Conservation (phyloP, 2,113 vertebrate genomes). For the Atrichornis clamosus region DNA sequence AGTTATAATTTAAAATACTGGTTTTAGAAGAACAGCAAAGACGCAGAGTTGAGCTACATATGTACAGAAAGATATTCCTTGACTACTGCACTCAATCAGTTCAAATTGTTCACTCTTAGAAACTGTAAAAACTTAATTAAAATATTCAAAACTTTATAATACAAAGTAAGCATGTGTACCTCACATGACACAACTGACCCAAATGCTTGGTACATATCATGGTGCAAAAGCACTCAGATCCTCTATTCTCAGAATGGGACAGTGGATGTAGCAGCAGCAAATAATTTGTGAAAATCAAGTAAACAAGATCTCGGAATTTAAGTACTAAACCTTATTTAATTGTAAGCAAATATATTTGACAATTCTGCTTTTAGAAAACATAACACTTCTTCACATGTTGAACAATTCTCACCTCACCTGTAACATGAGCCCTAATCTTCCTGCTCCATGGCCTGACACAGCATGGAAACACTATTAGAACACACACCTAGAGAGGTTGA, state of each 20-base stretch:
- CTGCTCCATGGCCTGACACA: not conserved
- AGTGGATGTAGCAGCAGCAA: not conserved
- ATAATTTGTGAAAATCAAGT: not conserved
- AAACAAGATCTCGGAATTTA: not conserved
- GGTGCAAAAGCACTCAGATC: not conserved
- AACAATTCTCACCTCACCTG: not conserved
- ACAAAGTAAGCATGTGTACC: not conserved
- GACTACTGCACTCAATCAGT: not conserved
- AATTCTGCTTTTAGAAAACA: not conserved
- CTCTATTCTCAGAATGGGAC: rapidly evolving
- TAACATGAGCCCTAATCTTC: not conserved
- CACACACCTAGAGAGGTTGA: not conserved
- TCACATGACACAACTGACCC: rapidly evolving
- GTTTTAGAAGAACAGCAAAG: not conserved
- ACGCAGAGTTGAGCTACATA: not conserved
- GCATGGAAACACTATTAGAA: not conserved
- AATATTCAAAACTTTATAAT: not conserved
- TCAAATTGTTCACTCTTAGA: not conserved
- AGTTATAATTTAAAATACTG: not conserved
- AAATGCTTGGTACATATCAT: not conserved
- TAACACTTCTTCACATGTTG: not conserved
- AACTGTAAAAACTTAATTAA: not conserved
- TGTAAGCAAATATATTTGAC: not conserved
- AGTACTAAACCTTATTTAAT: not conserved
- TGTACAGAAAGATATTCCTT: not conserved